Evolutionary conservation across 2,113 vertebrate genomes (phyloP).

Genomic region (Petrocephalus microphthalmus): DNA sequence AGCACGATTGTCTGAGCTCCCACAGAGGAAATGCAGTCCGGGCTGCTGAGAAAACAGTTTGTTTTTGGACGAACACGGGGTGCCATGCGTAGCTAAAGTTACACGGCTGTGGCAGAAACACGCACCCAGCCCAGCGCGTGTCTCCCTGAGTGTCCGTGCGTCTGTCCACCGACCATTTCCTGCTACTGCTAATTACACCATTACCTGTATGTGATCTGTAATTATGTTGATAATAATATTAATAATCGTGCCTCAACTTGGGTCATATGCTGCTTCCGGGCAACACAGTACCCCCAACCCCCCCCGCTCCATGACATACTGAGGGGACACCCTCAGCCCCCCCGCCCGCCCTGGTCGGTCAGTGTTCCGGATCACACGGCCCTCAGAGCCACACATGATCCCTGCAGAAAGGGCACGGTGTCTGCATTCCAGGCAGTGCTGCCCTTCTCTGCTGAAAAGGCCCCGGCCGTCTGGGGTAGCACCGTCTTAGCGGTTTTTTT

Average conservation of each 20-base stretch:
- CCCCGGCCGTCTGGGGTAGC: neutral
- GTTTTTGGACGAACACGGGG: neutral
- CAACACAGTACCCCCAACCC: neutral
- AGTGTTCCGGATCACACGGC: neutral
- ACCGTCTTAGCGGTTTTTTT: neutral
- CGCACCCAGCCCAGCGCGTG: neutral
- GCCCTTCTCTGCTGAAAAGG: neutral
- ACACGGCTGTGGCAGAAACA: neutral
- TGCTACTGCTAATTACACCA: neutral
- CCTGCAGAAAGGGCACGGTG: neutral
- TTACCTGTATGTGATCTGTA: neutral
- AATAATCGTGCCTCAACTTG: neutral
- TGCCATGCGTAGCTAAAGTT: neutral
- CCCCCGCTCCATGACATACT: neutral
- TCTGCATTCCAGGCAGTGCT: conserved; percentile 1
- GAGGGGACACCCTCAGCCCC: neutral
- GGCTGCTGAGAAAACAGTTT: conserved; percentile 12
- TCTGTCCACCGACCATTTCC: neutral
- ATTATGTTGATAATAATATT: neutral
- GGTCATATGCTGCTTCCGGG: neutral
- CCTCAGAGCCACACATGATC: neutral
- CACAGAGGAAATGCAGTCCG: conserved; percentile 11
- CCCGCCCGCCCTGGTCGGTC: neutral
- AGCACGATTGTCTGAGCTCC: conserved; percentile 2
- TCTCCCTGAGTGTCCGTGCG: neutral